These are phyloP conservation scores for Sitobion miscanthi DNA, from an alignment of 1,140 invertebrate species.

Conservation along the genomic window DNA sequence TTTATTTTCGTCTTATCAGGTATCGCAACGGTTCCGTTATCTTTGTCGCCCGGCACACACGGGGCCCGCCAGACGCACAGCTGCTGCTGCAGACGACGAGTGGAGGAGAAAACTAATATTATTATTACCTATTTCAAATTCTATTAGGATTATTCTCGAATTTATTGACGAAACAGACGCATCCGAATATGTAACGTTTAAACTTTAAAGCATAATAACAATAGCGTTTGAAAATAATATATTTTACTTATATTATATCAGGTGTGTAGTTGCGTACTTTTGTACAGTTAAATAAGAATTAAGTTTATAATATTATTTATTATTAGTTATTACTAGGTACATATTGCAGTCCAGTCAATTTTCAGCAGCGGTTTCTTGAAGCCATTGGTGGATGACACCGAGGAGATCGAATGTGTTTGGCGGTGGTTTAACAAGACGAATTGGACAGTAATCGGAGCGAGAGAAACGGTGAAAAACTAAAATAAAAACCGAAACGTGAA, in stretches of 20 bases:
- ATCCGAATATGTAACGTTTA: neutral
- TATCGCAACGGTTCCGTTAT: neutral
- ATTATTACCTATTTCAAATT: neutral
- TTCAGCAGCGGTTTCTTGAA: neutral
- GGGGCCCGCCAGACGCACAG: neutral
- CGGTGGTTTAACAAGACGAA: neutral
- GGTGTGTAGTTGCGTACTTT: neutral
- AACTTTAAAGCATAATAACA: neutral
- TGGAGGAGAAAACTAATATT: neutral
- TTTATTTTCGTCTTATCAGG: conserved; percentile 25
- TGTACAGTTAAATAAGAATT: neutral
- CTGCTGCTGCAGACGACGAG: neutral
- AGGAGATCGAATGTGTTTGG: neutral
- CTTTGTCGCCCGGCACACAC: neutral
- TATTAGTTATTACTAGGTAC: neutral
- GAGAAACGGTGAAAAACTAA: neutral
- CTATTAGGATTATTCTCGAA: neutral
- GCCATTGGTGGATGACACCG: neutral
- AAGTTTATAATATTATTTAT: neutral
- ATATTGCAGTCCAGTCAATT: neutral
- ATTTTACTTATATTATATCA: neutral
- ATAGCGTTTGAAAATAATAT: neutral
- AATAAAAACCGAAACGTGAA: neutral
- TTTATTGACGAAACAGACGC: neutral
- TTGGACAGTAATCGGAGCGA: neutral